These are phyloP conservation scores for Pholis gunnellus DNA, from an alignment of 2,113 vertebrate genomes.

Conservation along the genomic window DNA sequence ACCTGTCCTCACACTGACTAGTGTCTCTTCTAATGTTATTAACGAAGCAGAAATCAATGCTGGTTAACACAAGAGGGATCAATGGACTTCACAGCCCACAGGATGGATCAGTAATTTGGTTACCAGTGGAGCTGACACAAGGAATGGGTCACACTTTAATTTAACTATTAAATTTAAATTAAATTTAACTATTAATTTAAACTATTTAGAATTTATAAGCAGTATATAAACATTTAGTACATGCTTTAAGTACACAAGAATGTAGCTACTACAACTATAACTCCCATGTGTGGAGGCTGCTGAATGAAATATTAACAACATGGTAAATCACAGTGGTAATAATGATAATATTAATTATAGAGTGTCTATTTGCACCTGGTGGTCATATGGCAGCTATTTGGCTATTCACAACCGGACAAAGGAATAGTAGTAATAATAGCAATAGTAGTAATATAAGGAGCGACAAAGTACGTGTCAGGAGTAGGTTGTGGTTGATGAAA, in stretches of 20 bases:
- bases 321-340: neutral
- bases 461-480: neutral
- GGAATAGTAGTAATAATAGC: neutral
- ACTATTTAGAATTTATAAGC: neutral
- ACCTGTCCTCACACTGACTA: slow-evolving; percentile 36
- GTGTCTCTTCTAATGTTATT: slow-evolving; percentile 60
- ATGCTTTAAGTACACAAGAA: neutral
- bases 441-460: neutral
- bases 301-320: neutral
- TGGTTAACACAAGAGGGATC: slow-evolving; percentile 63
- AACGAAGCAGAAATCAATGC: slow-evolving; percentile 67
- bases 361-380: neutral
- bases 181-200: too few species aligned
- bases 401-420: neutral
- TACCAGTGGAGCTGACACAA: slow-evolving; percentile 23
- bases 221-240: neutral
- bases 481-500: neutral
- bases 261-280: neutral
- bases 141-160: slow-evolving; percentile 6
- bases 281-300: neutral
- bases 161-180: too few species aligned
- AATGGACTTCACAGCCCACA: slow-evolving; percentile 35
- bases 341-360: neutral
- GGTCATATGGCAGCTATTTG: neutral
- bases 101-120: slow-evolving; percentile 49